Percentiles rank a stretch among this genome's conserved stretches.
These are phyloP conservation scores for Butorides virescens DNA, from an alignment of 2,113 vertebrate species.

Conservation along the genomic window DNA sequence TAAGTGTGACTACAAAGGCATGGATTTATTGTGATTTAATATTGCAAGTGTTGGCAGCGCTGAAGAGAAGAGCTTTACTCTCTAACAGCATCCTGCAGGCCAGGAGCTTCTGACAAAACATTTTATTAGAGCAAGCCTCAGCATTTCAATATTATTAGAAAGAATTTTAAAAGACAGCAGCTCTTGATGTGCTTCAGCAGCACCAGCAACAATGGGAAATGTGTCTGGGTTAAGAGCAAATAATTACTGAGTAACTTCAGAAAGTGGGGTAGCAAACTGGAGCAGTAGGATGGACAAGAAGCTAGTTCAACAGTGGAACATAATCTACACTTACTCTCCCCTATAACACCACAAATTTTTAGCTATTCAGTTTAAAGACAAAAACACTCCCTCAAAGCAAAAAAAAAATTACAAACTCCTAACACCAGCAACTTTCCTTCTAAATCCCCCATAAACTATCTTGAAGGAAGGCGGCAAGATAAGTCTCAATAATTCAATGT, in stretches of 20 bases:
- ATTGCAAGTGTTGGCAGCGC: not conserved
- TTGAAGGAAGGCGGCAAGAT: not conserved
- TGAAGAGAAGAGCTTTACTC: conserved; percentile 39
- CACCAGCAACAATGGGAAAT: not conserved
- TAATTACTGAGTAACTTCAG: not conserved
- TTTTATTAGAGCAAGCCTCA: conserved; percentile 61
- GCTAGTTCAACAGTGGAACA: not conserved
- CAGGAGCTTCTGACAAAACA: conserved; percentile 60
- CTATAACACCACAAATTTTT: not conserved
- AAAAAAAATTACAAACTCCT: not conserved
- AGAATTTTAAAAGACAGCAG: not conserved
- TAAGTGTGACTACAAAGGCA: not conserved
- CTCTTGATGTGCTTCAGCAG: not conserved
- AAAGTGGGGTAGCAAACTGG: not conserved
- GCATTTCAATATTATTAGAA: conserved; percentile 26
- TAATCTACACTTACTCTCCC: not conserved
- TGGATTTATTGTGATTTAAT: not conserved
- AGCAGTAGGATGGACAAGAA: not conserved
- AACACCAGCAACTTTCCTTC: not conserved
- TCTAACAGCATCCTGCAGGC: conserved; percentile 49
- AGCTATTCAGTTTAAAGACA: not conserved
- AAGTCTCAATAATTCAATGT: not conserved
- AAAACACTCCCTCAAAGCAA: not conserved
- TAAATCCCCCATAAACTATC: not conserved
- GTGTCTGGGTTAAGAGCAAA: not conserved